Evolutionary conservation across 2,113 vertebrate species (phyloP).

Genomic region (Zapus hudsonius): DNA sequence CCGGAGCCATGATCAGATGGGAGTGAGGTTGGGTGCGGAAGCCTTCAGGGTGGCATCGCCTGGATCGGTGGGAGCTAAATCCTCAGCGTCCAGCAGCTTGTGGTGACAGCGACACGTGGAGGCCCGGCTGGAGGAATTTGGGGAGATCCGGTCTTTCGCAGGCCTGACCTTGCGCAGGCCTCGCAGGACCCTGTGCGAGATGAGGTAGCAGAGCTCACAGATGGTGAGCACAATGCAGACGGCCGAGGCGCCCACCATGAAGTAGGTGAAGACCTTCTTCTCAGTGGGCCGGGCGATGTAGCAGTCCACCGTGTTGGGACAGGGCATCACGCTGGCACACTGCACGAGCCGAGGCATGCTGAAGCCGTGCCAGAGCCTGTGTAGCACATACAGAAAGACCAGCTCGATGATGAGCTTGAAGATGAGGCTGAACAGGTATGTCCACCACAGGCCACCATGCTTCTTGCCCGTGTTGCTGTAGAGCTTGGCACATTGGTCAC

Average conservation of each 20-base stretch:
- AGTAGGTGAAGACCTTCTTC: conserved; percentile 90
- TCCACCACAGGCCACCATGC: conserved; percentile 90
- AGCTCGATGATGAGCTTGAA: conserved; percentile 88
- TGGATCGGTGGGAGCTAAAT: conserved; percentile 51
- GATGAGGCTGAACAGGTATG: conserved; percentile 88
- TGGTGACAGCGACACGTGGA: conserved; percentile 85
- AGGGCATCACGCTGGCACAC: conserved; percentile 82
- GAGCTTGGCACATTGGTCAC: conserved; percentile 85
- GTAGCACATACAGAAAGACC: conserved; percentile 87
- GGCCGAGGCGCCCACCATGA: conserved; percentile 89
- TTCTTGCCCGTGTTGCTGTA: conserved; percentile 88
- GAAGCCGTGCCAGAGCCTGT: conserved; percentile 88
- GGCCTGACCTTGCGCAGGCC: conserved; percentile 75
- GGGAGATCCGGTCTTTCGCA: conserved; percentile 60
- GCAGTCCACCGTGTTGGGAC: conserved; percentile 89
- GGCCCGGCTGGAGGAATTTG: conserved; percentile 81
- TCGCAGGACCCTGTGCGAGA: conserved; percentile 83
- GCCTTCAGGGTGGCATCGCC: conserved; percentile 44
- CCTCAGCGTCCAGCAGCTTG: conserved; percentile 74
- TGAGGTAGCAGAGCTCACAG: conserved; percentile 90
- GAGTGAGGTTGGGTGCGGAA: conserved; percentile 74
- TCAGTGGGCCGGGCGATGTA: conserved; percentile 89
- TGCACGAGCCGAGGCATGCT: conserved; percentile 87
- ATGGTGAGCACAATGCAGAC: conserved; percentile 88
- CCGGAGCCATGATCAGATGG: conserved; percentile 66